These are phyloP conservation scores for Standfussiana lucernea DNA, from an alignment of 2,888 invertebrate genomes.

Conservation along the genomic window DNA sequence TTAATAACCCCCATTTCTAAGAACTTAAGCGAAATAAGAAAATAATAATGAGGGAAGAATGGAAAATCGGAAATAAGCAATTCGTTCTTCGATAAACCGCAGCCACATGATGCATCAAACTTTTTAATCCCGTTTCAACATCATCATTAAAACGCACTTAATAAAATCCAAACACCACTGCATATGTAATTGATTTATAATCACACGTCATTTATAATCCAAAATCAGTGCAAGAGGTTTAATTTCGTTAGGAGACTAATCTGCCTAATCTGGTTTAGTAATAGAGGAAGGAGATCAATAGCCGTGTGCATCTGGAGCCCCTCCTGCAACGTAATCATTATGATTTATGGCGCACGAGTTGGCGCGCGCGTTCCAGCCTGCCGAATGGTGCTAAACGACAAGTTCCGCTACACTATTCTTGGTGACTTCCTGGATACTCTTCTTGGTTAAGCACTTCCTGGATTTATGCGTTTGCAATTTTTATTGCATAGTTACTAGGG, in stretches of 20 bases:
- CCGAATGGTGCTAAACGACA: slow-evolving; percentile 63
- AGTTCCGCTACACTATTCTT: slow-evolving; percentile 67
- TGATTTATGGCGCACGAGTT: slow-evolving; percentile 65
- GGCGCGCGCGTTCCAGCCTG: slow-evolving; percentile 62
- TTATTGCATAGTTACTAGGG: slow-evolving; percentile 36
- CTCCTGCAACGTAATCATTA: slow-evolving; percentile 55
- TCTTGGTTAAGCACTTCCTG: slow-evolving; percentile 52
- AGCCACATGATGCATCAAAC: slow-evolving; percentile 17
- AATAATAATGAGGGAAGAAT: slow-evolving; percentile 30
- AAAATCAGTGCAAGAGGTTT: slow-evolving; percentile 28
- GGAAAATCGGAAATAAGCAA: slow-evolving; percentile 11
- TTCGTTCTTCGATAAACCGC: background rate
- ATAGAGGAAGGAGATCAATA: slow-evolving; percentile 61
- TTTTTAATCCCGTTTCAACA: slow-evolving; percentile 26
- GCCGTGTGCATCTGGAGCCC: slow-evolving; percentile 57
- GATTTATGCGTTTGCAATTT: slow-evolving; percentile 12
- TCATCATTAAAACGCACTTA: slow-evolving; percentile 38
- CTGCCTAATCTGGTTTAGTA: slow-evolving; percentile 50
- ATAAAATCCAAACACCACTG: slow-evolving; percentile 18
- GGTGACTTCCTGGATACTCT: slow-evolving; percentile 55
- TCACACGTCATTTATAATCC: slow-evolving; percentile 43
- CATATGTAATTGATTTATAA: slow-evolving; percentile 42
- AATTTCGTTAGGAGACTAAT: slow-evolving; percentile 52
- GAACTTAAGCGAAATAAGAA: slow-evolving; percentile 25
- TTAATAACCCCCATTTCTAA: slow-evolving; percentile 37